Evolutionary conservation across 2,113 vertebrate species (phyloP).

Genomic region (Anthoscopus minutus): DNA sequence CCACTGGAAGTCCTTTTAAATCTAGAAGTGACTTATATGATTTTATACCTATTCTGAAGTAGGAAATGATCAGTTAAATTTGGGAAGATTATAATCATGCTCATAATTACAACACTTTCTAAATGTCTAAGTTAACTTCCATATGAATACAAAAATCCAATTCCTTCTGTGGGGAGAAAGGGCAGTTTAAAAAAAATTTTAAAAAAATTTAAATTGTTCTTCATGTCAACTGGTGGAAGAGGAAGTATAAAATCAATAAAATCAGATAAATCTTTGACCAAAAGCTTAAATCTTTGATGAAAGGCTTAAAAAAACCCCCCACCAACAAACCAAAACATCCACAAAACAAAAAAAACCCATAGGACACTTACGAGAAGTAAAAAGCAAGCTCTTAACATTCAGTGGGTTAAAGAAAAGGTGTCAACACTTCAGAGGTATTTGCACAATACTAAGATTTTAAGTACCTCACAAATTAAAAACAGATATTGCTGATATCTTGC

Average conservation of each 20-base stretch:
- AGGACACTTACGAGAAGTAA: background rate
- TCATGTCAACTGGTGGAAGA: background rate
- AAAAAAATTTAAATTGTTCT: background rate
- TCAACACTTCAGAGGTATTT: background rate
- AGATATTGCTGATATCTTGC: background rate
- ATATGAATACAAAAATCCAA: background rate
- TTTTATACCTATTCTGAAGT: background rate
- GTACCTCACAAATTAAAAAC: background rate
- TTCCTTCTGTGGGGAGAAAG: background rate
- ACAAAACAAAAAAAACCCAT: background rate
- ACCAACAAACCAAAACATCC: background rate
- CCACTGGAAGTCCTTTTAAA: background rate
- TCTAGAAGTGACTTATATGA: background rate
- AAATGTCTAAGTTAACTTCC: background rate
- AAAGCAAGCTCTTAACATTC: background rate
- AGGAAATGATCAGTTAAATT: background rate
- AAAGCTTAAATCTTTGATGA: background rate
- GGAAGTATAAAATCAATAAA: background rate
- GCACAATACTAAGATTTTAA: background rate
- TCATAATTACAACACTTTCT: background rate
- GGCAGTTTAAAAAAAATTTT: background rate
- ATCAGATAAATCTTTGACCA: background rate
- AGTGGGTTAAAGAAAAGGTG: background rate
- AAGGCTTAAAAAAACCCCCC: background rate
- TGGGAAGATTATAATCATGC: background rate